A percentile compares a stretch with the other conserved stretches of the same genome.
These are phyloP conservation scores for Corvus moneduloides DNA, from an alignment of 2,113 vertebrate species.

Conservation along the genomic window DNA sequence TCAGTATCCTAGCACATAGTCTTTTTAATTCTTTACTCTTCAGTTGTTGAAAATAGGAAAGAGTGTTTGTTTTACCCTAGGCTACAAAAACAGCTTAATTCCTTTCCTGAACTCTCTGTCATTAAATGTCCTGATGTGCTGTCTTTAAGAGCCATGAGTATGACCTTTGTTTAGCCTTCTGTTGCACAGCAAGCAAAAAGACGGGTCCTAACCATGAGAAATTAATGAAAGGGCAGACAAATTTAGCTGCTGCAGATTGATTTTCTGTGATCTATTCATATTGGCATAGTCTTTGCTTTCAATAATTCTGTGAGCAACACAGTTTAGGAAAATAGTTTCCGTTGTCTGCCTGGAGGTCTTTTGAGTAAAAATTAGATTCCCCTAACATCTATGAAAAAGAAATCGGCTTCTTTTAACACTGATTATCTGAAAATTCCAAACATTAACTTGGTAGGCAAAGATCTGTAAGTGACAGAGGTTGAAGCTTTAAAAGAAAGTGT, in stretches of 20 bases:
- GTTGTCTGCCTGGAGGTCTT: neutral
- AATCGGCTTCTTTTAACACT: neutral
- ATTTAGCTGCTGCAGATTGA: neutral
- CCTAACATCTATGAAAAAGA: neutral
- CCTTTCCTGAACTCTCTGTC: neutral
- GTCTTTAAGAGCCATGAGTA: fast-evolving
- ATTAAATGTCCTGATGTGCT: neutral
- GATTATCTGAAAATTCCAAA: neutral
- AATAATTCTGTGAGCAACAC: neutral
- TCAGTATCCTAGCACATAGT: neutral
- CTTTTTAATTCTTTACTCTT: neutral
- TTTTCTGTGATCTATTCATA: neutral
- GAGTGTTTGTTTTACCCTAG: neutral
- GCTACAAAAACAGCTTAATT: neutral
- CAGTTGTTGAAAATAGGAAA: neutral
- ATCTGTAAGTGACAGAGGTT: neutral
- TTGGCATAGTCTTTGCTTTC: neutral
- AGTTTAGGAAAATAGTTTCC: neutral
- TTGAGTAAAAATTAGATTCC: neutral
- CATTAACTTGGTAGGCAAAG: neutral
- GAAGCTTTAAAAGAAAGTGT: neutral
- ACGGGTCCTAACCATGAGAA: neutral
- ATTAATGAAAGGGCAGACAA: neutral
- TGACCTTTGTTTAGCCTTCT: neutral
- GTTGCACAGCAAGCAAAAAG: neutral